Base-by-base conservation (phyloP, 2,797 vertebrate genomes). In the Glossophaga mutica region DNA sequence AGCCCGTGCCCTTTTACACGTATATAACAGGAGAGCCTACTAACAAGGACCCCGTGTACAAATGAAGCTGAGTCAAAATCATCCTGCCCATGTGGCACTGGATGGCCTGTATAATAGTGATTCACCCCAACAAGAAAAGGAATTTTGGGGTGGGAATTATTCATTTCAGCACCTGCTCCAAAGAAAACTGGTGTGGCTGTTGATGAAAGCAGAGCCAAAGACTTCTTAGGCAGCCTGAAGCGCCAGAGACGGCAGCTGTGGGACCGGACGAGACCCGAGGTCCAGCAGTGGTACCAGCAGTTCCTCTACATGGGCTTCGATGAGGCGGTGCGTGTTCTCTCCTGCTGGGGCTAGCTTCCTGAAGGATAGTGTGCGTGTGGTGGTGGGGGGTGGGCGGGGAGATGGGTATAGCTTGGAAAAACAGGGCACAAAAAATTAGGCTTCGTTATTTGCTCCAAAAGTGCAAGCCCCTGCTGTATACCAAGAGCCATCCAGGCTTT, bases 261-360 rank as follows among this genome's bases (percentile, higher is more conserved):
- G 99, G 99, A 99, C 94, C 98, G 99, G 14, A 99, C 98, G 59
- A 98, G 99, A 73, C 98, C 99, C 0, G 99, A 99, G 0, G 99
- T 99, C 0, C 99, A 99, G 98, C 99, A 99, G 97, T 99, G 99
- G 99, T 99, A 99, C 84, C 99, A 99, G 98, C 99, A 99, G 97
- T 99, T 99, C 92, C 99, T 99, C 94, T 99, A 99, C 97, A 98
- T 99, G 99, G 99, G 99, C 42, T 99, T 98, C 18, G 99, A 99
- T 1, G 99, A 99, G 98, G 98, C 99, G 96, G 99, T 99, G 97
- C 97, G 99, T 98, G 42, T 12, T 2, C 11, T 26, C 7, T 37
- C 44, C 57, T 2, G 1, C 10, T 9, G 3, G 11, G 6, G 24
- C 12, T 21, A 42, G 78, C 24, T 57, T 48, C 37, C 29, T 7